Percentiles rank a stretch among this genome's conserved stretches.
phyloP scores from a whole-genome alignment of 2,113 vertebrate species.

The Protomyctophum bolini region DNA sequence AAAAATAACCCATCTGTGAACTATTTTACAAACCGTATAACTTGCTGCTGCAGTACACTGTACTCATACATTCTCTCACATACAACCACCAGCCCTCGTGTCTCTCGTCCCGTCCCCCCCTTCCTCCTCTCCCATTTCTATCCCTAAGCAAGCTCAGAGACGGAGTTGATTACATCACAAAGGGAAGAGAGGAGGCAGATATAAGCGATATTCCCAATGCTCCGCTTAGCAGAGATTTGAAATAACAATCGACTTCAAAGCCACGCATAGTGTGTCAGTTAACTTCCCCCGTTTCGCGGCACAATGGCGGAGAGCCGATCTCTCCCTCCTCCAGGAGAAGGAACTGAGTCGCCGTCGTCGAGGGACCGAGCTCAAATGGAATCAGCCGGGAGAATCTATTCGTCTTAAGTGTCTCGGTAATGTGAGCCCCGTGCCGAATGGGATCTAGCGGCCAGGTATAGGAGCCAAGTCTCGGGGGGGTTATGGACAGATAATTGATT shows the following conservation, averaged over 20 bases:
- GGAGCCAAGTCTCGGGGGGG: conserved; percentile 19
- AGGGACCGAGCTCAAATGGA: conserved; percentile 62
- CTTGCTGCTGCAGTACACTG: conserved; percentile 14
- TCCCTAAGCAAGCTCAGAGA: conserved; percentile 51
- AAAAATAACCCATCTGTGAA: background rate
- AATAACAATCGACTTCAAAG: conserved; percentile 66
- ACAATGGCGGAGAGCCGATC: conserved; percentile 61
- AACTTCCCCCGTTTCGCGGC: conserved; percentile 62
- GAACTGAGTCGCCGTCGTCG: conserved; percentile 40
- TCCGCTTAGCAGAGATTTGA: conserved; percentile 74
- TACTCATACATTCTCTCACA: background rate
- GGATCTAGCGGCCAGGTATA: conserved; percentile 51
- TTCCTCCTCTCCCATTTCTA: conserved; percentile 1
- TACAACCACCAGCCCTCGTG: too few relatives aligned
- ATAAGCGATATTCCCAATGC: conserved; percentile 57
- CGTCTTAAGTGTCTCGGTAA: conserved; percentile 68
- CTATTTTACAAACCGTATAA: conserved; percentile 42
- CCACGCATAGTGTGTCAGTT: conserved; percentile 54
- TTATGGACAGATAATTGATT: conserved; percentile 60
- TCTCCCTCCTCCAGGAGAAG: conserved; percentile 16
- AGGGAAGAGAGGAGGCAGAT: conserved; percentile 53
- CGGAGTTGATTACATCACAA: conserved; percentile 68
- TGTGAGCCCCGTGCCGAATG: conserved; percentile 58
- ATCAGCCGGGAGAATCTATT: conserved; percentile 62
- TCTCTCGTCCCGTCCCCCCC: background rate